phyloP scores from a whole-genome alignment of 2,797 vertebrate species.

The Cyprinella venusta region DNA sequence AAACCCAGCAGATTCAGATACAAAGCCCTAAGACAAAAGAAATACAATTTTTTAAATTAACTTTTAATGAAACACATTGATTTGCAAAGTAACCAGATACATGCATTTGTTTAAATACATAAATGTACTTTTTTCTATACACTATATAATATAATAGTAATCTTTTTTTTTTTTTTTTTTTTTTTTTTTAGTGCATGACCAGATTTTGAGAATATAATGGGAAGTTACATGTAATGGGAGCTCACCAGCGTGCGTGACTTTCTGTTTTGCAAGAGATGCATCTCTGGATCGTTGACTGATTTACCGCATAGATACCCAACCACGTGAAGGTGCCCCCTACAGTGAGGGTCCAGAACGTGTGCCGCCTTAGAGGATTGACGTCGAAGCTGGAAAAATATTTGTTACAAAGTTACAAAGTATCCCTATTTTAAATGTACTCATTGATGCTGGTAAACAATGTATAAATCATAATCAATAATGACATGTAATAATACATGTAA shows the following conservation, averaged over 20 bases:
- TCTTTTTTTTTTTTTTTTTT: not conserved
- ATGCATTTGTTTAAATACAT: not conserved
- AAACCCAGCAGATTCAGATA: conserved; percentile 84
- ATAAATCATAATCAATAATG: not conserved
- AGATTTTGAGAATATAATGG: not conserved
- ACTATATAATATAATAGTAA: not conserved
- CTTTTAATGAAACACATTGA: not conserved
- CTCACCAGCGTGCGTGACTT: conserved; percentile 84
- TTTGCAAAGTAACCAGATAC: not conserved
- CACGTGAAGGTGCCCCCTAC: conserved; percentile 84
- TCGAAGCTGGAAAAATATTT: conserved; percentile 72
- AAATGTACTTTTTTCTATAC: not conserved
- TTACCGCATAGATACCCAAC: conserved; percentile 85
- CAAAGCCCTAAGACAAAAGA: conserved; percentile 76
- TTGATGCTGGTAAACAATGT: not conserved
- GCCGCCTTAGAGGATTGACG: conserved; percentile 76
- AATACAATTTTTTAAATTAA: not conserved
- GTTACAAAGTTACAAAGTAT: not conserved
- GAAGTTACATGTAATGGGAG: conserved; percentile 12
- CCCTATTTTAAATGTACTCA: not conserved
- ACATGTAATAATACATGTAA: not conserved
- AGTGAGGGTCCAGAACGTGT: conserved; percentile 84
- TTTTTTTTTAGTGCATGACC: not conserved
- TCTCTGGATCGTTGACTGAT: conserved; percentile 85
- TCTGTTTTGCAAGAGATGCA: conserved; percentile 86